phyloP scores from a whole-genome alignment of 2,888 invertebrate genomes.

The Rhingia campestris region DNA sequence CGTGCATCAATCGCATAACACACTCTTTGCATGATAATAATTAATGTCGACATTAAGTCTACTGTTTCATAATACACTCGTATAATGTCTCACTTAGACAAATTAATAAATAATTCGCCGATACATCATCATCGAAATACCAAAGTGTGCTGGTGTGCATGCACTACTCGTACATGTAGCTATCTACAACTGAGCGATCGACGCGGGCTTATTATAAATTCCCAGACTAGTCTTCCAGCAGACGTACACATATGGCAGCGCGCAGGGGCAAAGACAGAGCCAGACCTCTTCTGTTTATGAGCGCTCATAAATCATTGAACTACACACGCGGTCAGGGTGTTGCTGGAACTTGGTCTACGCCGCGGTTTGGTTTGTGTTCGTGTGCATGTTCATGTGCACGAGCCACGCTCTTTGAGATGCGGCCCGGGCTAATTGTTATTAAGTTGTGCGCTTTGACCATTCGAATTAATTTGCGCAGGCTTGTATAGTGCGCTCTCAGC shows the following conservation, averaged over 20 bases:
- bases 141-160: slow-evolving; percentile 3
- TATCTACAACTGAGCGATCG: slow-evolving; percentile 18
- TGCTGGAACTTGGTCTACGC: slow-evolving; percentile 29
- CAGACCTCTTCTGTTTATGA: slow-evolving; percentile 64
- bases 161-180: not conserved
- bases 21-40: slow-evolving; percentile 54
- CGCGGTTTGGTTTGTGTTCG: not conserved
- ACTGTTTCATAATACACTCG: slow-evolving; percentile 61
- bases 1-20: slow-evolving; percentile 17
- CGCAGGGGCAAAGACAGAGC: slow-evolving; percentile 3
- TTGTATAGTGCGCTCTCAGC: slow-evolving; percentile 3
- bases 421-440: slow-evolving; percentile 65
- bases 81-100: slow-evolving; percentile 71
- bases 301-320: slow-evolving; percentile 62
- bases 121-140: slow-evolving; percentile 64
- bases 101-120: slow-evolving; percentile 71
- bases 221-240: slow-evolving; percentile 58
- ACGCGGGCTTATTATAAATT: slow-evolving; percentile 62
- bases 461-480: slow-evolving; percentile 64
- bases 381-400: slow-evolving; percentile 1
- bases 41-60: slow-evolving; percentile 69
- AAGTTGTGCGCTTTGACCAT: slow-evolving; percentile 74
- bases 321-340: slow-evolving; percentile 41
- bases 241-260: not conserved
- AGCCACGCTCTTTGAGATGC: slow-evolving; percentile 43